A percentile compares a stretch with the other conserved stretches of the same genome.
Conservation (phyloP, 2,888 invertebrate genomes). For the Phortica okadai region DNA sequence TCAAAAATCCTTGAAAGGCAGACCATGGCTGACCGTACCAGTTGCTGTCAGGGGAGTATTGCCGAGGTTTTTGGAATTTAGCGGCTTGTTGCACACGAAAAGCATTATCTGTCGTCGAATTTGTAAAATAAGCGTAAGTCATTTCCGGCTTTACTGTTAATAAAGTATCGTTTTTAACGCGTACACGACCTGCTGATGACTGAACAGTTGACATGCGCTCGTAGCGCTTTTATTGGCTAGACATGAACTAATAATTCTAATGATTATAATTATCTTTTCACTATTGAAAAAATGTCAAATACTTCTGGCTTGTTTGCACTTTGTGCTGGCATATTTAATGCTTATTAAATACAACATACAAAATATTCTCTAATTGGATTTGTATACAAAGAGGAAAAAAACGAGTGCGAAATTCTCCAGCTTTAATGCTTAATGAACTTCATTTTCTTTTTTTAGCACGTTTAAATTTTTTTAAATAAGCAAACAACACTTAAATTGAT, state of each 20-base stretch:
- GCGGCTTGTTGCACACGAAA: conserved; percentile 10
- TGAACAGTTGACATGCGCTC: background rate
- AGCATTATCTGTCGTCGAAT: conserved; percentile 47
- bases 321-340: conserved; percentile 52
- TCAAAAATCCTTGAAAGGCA: background rate
- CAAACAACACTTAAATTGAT: background rate
- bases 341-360: conserved; percentile 45
- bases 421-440: no score
- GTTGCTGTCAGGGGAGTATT: background rate
- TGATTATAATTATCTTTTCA: conserved; percentile 51
- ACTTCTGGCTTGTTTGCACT: conserved; percentile 35
- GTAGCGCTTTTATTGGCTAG: conserved; percentile 54
- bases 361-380: background rate
- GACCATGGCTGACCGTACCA: conserved; percentile 34
- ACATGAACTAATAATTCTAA: background rate
- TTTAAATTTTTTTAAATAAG: background rate
- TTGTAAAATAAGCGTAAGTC: conserved; percentile 52
- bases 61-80: conserved; percentile 4
- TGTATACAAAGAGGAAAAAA: no score
- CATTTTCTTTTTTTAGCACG: background rate
- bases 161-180: background rate
- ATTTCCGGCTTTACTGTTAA: conserved; percentile 36
- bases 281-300: conserved; percentile 12
- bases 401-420: no score
- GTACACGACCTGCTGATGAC: background rate